These are phyloP conservation scores for Ranitomeya variabilis DNA, from an alignment of 2,113 vertebrate species.

Conservation along the genomic window DNA sequence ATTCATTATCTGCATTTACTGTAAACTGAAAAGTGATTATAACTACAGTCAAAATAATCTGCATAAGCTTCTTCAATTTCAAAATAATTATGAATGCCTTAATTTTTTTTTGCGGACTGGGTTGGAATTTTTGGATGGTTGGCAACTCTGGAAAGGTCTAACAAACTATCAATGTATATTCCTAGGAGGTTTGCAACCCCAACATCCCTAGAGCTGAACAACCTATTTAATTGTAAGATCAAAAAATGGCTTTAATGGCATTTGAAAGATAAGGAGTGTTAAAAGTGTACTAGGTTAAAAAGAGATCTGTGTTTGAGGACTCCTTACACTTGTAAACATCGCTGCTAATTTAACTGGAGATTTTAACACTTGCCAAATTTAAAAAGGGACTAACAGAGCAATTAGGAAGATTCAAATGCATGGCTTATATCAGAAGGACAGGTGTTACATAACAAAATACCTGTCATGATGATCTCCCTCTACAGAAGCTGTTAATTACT, in stretches of 20 bases:
- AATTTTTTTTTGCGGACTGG: too few species aligned
- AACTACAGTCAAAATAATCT: too few species aligned
- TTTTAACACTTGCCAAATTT: neutral
- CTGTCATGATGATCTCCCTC: neutral
- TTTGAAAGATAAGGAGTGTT: neutral
- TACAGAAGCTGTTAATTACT: neutral
- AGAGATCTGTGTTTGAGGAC: neutral
- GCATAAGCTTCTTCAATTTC: too few species aligned
- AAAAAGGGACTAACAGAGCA: constrained; percentile 17
- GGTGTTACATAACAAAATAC: neutral
- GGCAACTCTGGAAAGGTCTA: too few species aligned
- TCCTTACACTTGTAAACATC: neutral
- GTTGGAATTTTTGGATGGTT: too few species aligned
- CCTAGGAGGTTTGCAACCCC: too few species aligned
- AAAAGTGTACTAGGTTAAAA: neutral
- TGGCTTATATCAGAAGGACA: neutral
- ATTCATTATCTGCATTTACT: too few species aligned
- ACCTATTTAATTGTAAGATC: too few species aligned
- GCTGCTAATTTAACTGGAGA: neutral
- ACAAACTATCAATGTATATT: too few species aligned
- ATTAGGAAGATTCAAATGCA: neutral
- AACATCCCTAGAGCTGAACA: too few species aligned
- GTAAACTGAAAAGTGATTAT: too few species aligned
- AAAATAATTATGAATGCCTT: too few species aligned
- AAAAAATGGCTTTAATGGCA: neutral